Base-by-base conservation (phyloP, 2,113 vertebrate species). In the Numida meleagris region DNA sequence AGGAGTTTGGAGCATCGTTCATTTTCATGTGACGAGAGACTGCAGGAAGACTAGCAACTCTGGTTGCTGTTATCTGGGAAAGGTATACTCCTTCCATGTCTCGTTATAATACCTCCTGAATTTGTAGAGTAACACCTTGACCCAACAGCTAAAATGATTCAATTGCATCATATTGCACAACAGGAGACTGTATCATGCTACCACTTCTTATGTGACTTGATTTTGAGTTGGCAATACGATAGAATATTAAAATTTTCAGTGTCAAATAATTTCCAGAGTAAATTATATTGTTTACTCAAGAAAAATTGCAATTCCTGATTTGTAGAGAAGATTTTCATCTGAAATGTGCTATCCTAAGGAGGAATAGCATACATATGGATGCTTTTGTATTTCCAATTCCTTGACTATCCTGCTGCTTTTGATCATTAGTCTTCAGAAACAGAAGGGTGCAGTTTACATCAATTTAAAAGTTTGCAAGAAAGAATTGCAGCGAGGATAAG, bases 141-240 rank as follows among this genome's bases (percentile, higher is more conserved):
- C 16, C 34, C 20, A 70, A 12, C 4, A 45, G 42, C 14, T 58
- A 20, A 8, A 42, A 29, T 17, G 24, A 31, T 55, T 67, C 21
- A 5, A 0, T 38, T 61, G 8, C 12, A 23, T 46, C 25, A 6
- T 31, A 7, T 45, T 40, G 27, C 29, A 33, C 4, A n/a, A 10
- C 5, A 1, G 13, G 34, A 67, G 13, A 24, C 27, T 67, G 16
- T 29, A 18, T 21, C 53, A 24, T 43, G 21, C 43, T 65, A 10
- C 7, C n/a, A 19, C 38, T 61, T 57, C 4, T 27, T 67, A 16
- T 6, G 7, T 40, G 33, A 65, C 14, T 3, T 53, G 43, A 21
- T 43, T 81, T 51, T 61, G 20, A 51, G 9, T 57, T 68, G 48
- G 77, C 16, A 34, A 45, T 31, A 72, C 65, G 17, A 17, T 29